phyloP scores from a whole-genome alignment of 2,113 vertebrate species.

The Coryphaenoides rupestris region DNA sequence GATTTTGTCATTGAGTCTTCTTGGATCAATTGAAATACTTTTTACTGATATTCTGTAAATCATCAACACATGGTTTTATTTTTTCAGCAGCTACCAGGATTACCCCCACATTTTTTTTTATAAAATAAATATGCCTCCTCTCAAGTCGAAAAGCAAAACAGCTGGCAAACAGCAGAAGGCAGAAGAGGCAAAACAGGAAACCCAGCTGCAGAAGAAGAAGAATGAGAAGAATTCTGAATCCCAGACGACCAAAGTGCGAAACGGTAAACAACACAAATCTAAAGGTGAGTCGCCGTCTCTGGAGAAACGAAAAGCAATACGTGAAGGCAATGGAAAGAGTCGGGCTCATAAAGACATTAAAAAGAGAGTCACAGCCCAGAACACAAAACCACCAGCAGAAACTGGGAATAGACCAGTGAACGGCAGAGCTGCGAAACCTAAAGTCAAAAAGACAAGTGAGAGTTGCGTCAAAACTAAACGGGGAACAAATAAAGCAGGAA shows the following conservation, averaged over 20 bases:
- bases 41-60: background rate
- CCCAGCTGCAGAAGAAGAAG: constrained; percentile 30
- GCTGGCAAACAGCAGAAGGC: constrained; percentile 40
- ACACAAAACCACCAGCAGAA: constrained; percentile 23
- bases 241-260: constrained; percentile 21
- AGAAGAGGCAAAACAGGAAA: constrained; percentile 31
- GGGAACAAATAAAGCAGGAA: constrained; percentile 24
- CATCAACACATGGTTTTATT: background rate
- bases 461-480: constrained; percentile 17
- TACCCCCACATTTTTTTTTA: background rate
- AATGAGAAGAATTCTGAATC: constrained; percentile 17
- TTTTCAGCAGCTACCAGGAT: constrained; percentile 9
- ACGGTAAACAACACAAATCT: constrained; percentile 33
- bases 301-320: constrained; percentile 22
- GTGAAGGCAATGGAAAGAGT: constrained; percentile 17
- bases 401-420: constrained; percentile 8
- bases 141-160: constrained; percentile 40
- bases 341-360: constrained; percentile 21
- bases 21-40: too few relatives aligned
- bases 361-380: constrained; percentile 8
- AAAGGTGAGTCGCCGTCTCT: constrained; percentile 7
- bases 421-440: background rate
- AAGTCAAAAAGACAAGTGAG: constrained; percentile 1
- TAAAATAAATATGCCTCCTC: constrained; percentile 49
- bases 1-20: too few relatives aligned